These are phyloP conservation scores for Rotaria socialis DNA, from an alignment of 2,888 invertebrate genomes.

Conservation along the genomic window DNA sequence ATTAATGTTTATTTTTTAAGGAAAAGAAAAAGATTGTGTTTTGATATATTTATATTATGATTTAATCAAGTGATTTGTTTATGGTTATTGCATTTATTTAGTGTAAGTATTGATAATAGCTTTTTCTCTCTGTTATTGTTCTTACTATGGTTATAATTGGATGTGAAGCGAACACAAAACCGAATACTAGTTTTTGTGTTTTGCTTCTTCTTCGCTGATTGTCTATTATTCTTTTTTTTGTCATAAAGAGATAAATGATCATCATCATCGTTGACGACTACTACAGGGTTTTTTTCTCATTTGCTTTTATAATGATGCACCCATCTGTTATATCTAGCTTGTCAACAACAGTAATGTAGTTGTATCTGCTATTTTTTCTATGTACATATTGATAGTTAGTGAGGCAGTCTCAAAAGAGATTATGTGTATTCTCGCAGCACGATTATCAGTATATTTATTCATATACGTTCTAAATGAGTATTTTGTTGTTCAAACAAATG, in stretches of 20 bases:
- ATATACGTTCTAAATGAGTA: conserved; percentile 7
- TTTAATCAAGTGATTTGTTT: not conserved
- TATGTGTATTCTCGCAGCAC: not conserved
- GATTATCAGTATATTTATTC: not conserved
- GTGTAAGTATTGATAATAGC: not conserved
- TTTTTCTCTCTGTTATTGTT: not conserved
- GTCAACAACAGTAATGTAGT: not conserved
- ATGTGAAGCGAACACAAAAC: not conserved
- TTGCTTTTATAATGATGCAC: not conserved
- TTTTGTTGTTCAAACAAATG: not conserved
- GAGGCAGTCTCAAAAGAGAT: not conserved
- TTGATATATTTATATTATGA: not conserved
- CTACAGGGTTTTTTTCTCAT: not conserved
- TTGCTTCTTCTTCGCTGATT: not conserved
- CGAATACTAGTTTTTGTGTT: not conserved
- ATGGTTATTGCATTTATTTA: not conserved
- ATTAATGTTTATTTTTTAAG: conserved; percentile 12
- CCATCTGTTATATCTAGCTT: not conserved
- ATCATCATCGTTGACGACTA: not conserved
- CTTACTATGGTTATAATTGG: no score
- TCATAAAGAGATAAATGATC: not conserved
- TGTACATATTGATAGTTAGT: not conserved
- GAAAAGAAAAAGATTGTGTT: not conserved
- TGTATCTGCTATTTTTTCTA: not conserved
- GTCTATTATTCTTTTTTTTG: not conserved